Evolutionary conservation across 2,797 vertebrate species (phyloP).

Genomic region (Orestias chungarensis): DNA sequence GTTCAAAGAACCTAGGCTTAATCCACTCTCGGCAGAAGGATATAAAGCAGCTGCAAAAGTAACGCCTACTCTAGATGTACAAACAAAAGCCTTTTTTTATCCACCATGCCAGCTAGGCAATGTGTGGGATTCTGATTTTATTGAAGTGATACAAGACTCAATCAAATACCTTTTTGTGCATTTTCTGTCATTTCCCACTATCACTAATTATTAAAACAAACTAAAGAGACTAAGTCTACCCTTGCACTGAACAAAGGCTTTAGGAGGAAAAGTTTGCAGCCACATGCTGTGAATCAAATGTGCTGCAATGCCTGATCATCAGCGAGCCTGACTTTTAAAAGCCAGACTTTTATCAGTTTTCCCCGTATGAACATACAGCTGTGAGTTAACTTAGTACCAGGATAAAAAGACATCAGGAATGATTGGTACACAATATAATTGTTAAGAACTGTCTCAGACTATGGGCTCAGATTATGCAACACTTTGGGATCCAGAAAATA

Average conservation of each 20-base stretch:
- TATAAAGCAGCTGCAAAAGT: constrained; percentile 30
- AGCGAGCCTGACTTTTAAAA: neutral
- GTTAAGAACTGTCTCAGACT: too few species aligned
- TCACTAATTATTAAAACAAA: neutral
- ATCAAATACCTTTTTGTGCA: neutral
- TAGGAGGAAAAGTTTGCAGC: neutral
- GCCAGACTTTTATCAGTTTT: neutral
- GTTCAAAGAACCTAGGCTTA: constrained; percentile 39
- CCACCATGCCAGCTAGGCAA: constrained; percentile 2
- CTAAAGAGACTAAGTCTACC: neutral
- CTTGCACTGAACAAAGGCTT: neutral
- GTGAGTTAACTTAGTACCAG: neutral
- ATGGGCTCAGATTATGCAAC: too few species aligned
- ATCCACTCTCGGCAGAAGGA: constrained; percentile 38
- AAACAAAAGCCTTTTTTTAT: constrained; percentile 9
- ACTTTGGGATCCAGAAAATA: too few species aligned
- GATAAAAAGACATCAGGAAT: neutral
- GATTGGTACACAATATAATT: neutral
- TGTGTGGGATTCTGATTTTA: constrained; percentile 20
- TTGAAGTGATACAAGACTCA: constrained; percentile 4
- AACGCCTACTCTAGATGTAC: constrained; percentile 2
- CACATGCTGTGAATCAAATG: neutral
- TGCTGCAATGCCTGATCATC: neutral
- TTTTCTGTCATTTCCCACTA: neutral
- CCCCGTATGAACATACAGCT: neutral